phyloP scores from a whole-genome alignment of 2,797 vertebrate genomes.

The Syndactyla subalaris region DNA sequence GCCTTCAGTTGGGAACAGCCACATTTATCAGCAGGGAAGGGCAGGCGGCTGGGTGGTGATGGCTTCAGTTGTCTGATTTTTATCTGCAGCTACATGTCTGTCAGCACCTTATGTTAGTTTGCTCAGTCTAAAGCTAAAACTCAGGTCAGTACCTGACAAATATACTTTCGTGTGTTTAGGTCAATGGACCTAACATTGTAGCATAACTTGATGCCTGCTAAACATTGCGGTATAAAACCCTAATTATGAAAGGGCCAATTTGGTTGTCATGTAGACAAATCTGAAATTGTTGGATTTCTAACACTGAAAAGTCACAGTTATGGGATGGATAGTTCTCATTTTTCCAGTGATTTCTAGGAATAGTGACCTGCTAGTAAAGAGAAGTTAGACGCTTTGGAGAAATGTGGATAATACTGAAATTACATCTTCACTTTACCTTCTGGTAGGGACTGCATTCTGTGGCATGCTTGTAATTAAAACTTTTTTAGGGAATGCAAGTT shows the following conservation, averaged over 20 bases:
- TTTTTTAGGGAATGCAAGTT: not conserved
- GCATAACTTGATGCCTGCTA: not conserved
- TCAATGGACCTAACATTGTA: not conserved
- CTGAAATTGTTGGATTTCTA: not conserved
- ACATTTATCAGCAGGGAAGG: constrained; percentile 21
- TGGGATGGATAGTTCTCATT: not conserved
- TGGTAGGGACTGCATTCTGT: not conserved
- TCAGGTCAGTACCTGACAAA: not conserved
- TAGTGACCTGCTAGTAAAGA: not conserved
- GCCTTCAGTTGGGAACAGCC: not conserved
- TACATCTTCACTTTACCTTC: not conserved
- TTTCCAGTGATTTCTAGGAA: not conserved
- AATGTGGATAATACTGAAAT: not conserved
- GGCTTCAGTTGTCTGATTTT: constrained; percentile 30
- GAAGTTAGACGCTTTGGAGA: not conserved
- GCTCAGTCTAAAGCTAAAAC: not conserved
- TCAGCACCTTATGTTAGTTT: not conserved
- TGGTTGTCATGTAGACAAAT: not conserved
- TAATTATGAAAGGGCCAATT: not conserved
- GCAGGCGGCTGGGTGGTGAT: not conserved
- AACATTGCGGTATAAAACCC: not conserved
- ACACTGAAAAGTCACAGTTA: not conserved
- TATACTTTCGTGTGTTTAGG: fast-evolving
- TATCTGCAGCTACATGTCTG: not conserved
- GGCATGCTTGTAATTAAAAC: not conserved